Conservation (phyloP, 2,113 vertebrate genomes). For the Callipepla squamata region DNA sequence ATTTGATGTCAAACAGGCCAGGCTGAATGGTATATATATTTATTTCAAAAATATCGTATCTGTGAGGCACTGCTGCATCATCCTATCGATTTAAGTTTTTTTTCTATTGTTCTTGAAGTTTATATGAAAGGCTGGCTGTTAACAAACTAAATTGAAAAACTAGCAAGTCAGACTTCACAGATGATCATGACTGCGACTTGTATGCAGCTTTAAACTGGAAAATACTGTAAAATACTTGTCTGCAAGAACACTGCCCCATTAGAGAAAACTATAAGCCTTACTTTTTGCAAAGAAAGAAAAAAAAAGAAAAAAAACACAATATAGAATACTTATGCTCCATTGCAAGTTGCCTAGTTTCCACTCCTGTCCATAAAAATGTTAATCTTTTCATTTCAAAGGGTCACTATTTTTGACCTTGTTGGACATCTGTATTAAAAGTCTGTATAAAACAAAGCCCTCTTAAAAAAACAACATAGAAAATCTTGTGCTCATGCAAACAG, state of each 20-base stretch:
- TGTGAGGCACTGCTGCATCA: conserved; percentile 78
- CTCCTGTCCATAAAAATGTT: conserved; percentile 68
- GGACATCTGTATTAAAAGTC: conserved; percentile 64
- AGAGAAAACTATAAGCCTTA: conserved; percentile 62
- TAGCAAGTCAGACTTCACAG: conserved; percentile 75
- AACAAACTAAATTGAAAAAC: conserved; percentile 85
- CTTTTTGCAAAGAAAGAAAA: conserved; percentile 39
- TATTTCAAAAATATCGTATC: conserved; percentile 83
- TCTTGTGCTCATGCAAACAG: conserved; percentile 16
- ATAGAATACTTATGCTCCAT: conserved; percentile 72
- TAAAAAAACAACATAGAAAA: conserved; percentile 26
- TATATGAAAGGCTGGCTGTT: conserved; percentile 84
- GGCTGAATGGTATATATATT: conserved; percentile 78
- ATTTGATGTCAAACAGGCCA: conserved; percentile 77
- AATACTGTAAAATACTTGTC: conserved; percentile 74
- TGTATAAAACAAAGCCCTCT: conserved; percentile 58
- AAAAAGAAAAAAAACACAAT: neutral
- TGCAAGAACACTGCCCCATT: too few relatives aligned
- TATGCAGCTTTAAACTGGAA: conserved; percentile 72
- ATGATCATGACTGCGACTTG: conserved; percentile 65
- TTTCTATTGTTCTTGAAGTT: conserved; percentile 81
- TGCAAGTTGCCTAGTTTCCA: conserved; percentile 62
- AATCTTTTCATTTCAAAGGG: conserved; percentile 76
- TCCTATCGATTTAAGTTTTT: conserved; percentile 83
- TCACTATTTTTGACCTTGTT: conserved; percentile 71